Evolutionary conservation across 1,140 invertebrate genomes (phyloP).

Genomic region (Danaus plexippus): DNA sequence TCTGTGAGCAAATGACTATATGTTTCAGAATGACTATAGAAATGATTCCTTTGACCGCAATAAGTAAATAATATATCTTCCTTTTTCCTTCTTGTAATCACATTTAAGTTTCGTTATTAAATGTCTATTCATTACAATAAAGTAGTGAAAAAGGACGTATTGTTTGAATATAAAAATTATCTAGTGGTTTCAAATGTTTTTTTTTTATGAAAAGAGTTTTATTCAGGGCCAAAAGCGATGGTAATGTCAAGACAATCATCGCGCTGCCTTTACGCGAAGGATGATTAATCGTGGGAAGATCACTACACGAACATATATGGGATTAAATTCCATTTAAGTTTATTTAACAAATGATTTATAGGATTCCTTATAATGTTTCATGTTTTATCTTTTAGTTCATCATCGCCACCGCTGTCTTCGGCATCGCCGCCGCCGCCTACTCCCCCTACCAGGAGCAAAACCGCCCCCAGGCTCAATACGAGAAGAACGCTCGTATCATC

Average conservation of each 20-base stretch:
- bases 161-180: too few species aligned
- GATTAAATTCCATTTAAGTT: too few species aligned
- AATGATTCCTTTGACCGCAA: too few species aligned
- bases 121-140: too few species aligned
- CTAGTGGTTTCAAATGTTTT: background rate
- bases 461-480: constrained; percentile 49
- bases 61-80: too few species aligned
- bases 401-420: constrained; percentile 49
- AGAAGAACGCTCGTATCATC: constrained; percentile 55
- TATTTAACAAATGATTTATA: constrained; percentile 2
- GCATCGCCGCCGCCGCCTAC: constrained; percentile 41
- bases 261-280: constrained; percentile 9
- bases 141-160: too few species aligned
- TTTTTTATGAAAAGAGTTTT: constrained; percentile 6
- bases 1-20: too few species aligned
- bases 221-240: constrained; percentile 12
- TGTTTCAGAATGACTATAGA: too few species aligned
- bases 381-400: constrained; percentile 37
- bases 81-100: too few species aligned
- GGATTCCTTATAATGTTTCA: constrained; percentile 3
- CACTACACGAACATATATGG: too few species aligned
- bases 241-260: constrained; percentile 13
- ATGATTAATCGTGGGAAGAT: constrained; percentile 17
- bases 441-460: constrained; percentile 45
- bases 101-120: too few species aligned